Conservation (phyloP, 2,797 vertebrate genomes). For the Miopithecus talapoin region DNA sequence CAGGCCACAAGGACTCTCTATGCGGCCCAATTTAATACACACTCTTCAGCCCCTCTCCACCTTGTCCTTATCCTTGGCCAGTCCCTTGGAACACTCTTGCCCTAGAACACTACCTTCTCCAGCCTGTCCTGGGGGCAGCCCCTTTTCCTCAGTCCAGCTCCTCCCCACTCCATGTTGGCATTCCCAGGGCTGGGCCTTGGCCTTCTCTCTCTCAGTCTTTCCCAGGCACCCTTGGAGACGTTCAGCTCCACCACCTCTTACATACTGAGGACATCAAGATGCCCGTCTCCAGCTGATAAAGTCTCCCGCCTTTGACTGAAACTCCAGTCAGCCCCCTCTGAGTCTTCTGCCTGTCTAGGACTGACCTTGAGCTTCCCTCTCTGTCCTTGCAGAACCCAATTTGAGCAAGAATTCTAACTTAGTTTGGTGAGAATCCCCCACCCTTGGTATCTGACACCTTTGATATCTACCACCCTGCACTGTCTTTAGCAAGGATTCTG, state of each 20-base stretch:
- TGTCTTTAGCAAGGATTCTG: background rate
- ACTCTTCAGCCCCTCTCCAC: background rate
- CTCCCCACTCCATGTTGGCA: background rate
- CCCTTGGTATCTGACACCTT: background rate
- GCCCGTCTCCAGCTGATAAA: background rate
- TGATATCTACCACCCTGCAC: background rate
- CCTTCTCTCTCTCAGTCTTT: background rate
- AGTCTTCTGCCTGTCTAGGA: background rate
- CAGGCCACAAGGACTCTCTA: background rate
- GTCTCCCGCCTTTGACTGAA: background rate
- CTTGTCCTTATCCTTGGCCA: background rate
- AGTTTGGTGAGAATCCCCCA: background rate
- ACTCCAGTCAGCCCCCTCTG: no score
- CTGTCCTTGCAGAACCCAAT: background rate
- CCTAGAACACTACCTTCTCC: background rate
- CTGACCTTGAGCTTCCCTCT: background rate
- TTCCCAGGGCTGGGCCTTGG: background rate
- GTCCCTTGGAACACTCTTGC: background rate
- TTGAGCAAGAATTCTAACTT: background rate
- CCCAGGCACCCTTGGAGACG: no score
- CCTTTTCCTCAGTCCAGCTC: background rate
- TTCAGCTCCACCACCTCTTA: background rate
- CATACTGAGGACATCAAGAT: background rate
- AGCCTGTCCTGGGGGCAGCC: background rate
- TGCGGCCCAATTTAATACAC: background rate